Base-by-base conservation (phyloP, 2,113 vertebrate species). In the Eptesicus fuscus region DNA sequence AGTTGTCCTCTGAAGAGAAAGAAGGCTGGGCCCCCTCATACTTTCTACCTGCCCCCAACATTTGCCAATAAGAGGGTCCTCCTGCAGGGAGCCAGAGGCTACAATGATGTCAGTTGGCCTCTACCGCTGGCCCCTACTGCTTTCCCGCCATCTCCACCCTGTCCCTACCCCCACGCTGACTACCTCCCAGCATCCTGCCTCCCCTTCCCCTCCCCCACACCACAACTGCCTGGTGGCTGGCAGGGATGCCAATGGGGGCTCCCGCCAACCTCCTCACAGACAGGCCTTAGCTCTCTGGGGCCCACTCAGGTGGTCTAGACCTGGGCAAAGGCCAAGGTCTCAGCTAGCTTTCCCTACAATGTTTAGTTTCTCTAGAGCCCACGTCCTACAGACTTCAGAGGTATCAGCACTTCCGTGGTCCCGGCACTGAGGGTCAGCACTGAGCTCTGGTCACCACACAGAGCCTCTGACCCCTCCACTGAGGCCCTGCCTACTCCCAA, bases 41-140 rank as follows among this genome's bases (percentile, higher is more conserved):
- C 1, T n/a, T n/a, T n/a, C 37, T 16, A 40, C 11, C 65, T 83
- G 30, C 11, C 20, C 44, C 18, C 17, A 4, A 30, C 47, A 56
- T 44, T 42, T 83, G 79, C 69, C 42, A 44, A 77, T 1, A 59
- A 25, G 12, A 32, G 9, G 16, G 40, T 28, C 65, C 59, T 91
- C 42, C 49, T 74, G 35, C 9, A 1, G 22, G 32, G 28, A 73
- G 42, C 65, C n/a, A 14, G 59, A 44, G 83, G 44, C 28, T 2
- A 1, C 2, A 71, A 32, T 9, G 40, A 9, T 2, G 1, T 2
- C 6, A 3, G 2, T 35, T 2, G 28, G 30, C 49, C 77, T 74
- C 35, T 59, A 42, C 2, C 1, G 25, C 23, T 22, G 49, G 35
- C 42, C 35, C 11, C 28, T 28, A 32, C 47, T 32, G 30, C 67